Base-by-base conservation (phyloP, 2,113 vertebrate species). In the Zapus hudsonius region DNA sequence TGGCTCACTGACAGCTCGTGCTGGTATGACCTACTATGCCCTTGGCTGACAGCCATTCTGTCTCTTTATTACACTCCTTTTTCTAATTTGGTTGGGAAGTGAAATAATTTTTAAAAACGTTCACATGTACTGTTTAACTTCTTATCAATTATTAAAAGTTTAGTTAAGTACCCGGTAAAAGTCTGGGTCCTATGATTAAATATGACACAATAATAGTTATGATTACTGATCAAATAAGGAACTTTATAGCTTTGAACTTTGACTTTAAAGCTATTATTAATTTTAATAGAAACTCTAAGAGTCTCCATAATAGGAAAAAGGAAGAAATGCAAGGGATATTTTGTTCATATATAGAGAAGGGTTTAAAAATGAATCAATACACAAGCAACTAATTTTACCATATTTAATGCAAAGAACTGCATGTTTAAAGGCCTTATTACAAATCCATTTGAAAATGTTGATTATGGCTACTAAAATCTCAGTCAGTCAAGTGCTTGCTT, bases 121-220 rank as follows among this genome's bases (percentile, higher is more conserved):
- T 98, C 95, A 0, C 94, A 98, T 97, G 96, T 97, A 93, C 95
- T 97, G 96, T 97, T 98, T 98, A 97, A 97, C 97, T 97, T 97
- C 97, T 98, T 98, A 97, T 97, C 96, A 97, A 96, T 96, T 98
- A 98, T 98, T 98, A 97, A 98, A 98, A 97, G 93, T 97, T 98
- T 98, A 98, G 98, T 98, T 98, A 98, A 98, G 96, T 94, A 95
- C 88, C 96, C 95, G 95, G 93, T 97, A 97, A 97, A 98, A 96
- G 97, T 95, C 95, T 72, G 76, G 93, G 96, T 98, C 98, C 97
- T 95, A 23, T 97, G 97, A 98, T 97, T 98, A 98, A 98, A 98
- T 98, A 97, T 96, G 98, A 97, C 96, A 98, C 98, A 98, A 97
- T 97, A 98, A 97, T 96, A 97, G 97, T 96, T 96, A 98, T 84